These are phyloP conservation scores for Embidobia sp. DNA, from an alignment of 2,888 invertebrate genomes.

Conservation along the genomic window DNA sequence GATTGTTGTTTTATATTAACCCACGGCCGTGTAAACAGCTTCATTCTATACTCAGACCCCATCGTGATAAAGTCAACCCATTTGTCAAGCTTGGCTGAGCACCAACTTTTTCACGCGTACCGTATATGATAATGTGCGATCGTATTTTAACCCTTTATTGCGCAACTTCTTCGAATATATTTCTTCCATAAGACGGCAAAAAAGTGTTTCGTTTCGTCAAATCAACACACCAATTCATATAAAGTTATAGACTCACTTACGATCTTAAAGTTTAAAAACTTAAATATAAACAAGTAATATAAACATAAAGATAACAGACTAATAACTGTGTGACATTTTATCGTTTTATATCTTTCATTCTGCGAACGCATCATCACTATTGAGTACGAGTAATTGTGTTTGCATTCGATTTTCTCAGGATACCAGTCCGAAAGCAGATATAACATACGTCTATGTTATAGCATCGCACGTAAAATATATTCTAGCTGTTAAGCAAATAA, in stretches of 20 bases:
- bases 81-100: constrained; percentile 35
- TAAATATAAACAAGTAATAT: constrained; percentile 25
- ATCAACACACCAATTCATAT: too few relatives aligned
- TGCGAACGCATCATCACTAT: constrained; percentile 14
- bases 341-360: constrained; percentile 32
- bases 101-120: constrained; percentile 40
- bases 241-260: too few relatives aligned
- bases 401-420: constrained; percentile 42
- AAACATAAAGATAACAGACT: constrained; percentile 31
- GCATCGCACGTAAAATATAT: too few relatives aligned
- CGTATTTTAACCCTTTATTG: constrained; percentile 46
- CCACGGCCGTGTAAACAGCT: constrained; percentile 49
- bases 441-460: constrained; percentile 26
- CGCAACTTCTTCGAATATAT: constrained; percentile 20
- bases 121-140: constrained; percentile 38
- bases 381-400: constrained; percentile 43
- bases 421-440: constrained; percentile 37
- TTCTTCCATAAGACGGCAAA: background rate
- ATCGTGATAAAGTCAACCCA: constrained; percentile 41
- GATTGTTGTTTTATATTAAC: constrained; percentile 60
- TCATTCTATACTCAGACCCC: constrained; percentile 37
- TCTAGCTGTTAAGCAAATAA: too few relatives aligned
- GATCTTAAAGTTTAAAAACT: background rate
- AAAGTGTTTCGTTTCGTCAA: too few relatives aligned
- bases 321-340: constrained; percentile 18